These are phyloP conservation scores for Ptychochromis oligacanthus DNA, from an alignment of 2,113 vertebrate genomes.

Conservation along the genomic window DNA sequence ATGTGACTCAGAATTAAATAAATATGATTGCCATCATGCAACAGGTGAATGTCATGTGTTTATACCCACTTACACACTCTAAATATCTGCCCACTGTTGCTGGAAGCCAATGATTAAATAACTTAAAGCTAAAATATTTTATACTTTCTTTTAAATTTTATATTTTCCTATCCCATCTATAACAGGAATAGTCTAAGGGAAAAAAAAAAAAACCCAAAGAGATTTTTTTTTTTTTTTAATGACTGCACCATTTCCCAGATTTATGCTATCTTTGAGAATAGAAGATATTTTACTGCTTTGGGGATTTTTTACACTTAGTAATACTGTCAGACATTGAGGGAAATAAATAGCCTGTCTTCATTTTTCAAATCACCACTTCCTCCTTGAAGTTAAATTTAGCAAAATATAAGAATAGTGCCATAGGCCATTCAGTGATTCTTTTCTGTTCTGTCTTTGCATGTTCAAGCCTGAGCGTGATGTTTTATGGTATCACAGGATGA, in stretches of 20 bases:
- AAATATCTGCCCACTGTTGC: not conserved
- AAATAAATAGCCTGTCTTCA: not conserved
- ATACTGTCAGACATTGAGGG: not conserved
- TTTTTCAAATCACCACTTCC: not conserved
- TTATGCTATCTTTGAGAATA: not conserved
- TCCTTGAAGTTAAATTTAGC: not conserved
- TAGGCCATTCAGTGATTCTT: not conserved
- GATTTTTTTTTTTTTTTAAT: not conserved
- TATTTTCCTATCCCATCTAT: not conserved
- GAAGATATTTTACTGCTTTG: not conserved
- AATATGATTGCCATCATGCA: not conserved
- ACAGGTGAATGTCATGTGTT: not conserved
- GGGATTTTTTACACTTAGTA: not conserved
- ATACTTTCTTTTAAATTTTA: not conserved
- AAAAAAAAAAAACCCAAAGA: fast-evolving
- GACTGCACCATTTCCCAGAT: not conserved
- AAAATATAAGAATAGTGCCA: not conserved
- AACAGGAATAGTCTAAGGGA: not conserved
- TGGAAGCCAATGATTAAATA: not conserved
- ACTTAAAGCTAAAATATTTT: not conserved
- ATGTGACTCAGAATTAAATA: not conserved
- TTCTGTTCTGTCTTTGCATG: not conserved
- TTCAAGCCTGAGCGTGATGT: not conserved
- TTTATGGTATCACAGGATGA: not conserved
- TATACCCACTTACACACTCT: not conserved